Conservation (phyloP, 2,888 invertebrate genomes). For the Arrhopalites spinosus region DNA sequence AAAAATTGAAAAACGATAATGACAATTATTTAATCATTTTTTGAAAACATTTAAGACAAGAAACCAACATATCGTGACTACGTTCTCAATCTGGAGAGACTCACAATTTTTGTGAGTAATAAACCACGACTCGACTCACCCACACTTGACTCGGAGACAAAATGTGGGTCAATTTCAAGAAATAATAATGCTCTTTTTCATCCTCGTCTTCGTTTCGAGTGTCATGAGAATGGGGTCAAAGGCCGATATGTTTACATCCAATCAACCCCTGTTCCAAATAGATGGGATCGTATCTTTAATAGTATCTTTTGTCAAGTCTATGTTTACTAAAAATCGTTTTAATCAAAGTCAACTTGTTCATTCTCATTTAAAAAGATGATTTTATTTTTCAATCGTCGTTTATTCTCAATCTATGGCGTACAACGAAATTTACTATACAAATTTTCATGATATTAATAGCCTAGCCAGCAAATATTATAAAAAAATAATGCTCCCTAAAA, state of each 20-base stretch:
- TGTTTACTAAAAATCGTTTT: constrained; percentile 61
- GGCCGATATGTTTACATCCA: constrained; percentile 62
- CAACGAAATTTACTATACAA: too few species aligned
- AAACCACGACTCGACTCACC: constrained; percentile 57
- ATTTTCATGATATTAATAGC: too few species aligned
- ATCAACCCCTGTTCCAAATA: constrained; percentile 61
- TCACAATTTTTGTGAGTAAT: constrained; percentile 62
- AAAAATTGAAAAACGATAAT: background rate
- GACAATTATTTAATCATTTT: too few species aligned
- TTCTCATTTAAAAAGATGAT: too few species aligned
- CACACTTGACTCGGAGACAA: constrained; percentile 56
- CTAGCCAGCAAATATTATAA: too few species aligned
- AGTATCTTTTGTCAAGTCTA: constrained; percentile 64
- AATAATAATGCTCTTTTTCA: constrained; percentile 62
- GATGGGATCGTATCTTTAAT: constrained; percentile 62
- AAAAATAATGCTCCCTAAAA: too few species aligned
- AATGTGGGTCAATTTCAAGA: constrained; percentile 62
- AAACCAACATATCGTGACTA: constrained; percentile 59
- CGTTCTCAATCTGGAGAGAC: constrained; percentile 62
- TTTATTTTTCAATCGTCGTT: too few species aligned
- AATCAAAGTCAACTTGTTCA: too few species aligned
- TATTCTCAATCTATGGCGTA: too few species aligned
- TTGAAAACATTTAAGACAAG: constrained; percentile 55
- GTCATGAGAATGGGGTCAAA: constrained; percentile 56
- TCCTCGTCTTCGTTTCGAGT: constrained; percentile 61